phyloP scores from a whole-genome alignment of 1,140 invertebrate species.

The Leptopilina boulardi region DNA sequence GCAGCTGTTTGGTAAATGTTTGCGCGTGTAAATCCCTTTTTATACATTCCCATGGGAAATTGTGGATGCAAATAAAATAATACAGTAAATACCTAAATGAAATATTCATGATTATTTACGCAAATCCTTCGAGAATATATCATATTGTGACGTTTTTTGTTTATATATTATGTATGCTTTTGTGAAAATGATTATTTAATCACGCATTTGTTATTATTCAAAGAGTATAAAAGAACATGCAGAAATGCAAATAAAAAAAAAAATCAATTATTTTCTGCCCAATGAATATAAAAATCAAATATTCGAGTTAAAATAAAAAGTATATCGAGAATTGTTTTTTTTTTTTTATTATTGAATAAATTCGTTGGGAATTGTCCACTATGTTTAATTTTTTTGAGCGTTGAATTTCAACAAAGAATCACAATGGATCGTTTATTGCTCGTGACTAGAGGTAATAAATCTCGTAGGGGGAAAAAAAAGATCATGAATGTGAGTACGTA shows the following conservation, averaged over 20 bases:
- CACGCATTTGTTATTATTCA: too few relatives aligned
- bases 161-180: neutral
- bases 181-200: neutral
- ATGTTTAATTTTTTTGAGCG: neutral
- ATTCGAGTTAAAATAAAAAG: too few relatives aligned
- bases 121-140: neutral
- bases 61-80: neutral
- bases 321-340: too few relatives aligned
- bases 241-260: too few relatives aligned
- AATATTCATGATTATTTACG: neutral
- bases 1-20: conserved; percentile 54
- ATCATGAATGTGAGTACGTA: neutral
- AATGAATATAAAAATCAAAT: too few relatives aligned
- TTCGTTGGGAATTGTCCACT: too few relatives aligned
- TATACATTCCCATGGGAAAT: neutral
- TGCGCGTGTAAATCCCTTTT: conserved; percentile 41
- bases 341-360: too few relatives aligned
- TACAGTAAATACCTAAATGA: neutral
- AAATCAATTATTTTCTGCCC: too few relatives aligned
- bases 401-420: neutral
- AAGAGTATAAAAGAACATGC: too few relatives aligned
- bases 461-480: neutral
- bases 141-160: neutral
- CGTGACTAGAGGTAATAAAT: conserved; percentile 2
- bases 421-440: neutral